Base-by-base conservation (phyloP, 2,888 invertebrate genomes). In the Drosophila suboccidentalis region DNA sequence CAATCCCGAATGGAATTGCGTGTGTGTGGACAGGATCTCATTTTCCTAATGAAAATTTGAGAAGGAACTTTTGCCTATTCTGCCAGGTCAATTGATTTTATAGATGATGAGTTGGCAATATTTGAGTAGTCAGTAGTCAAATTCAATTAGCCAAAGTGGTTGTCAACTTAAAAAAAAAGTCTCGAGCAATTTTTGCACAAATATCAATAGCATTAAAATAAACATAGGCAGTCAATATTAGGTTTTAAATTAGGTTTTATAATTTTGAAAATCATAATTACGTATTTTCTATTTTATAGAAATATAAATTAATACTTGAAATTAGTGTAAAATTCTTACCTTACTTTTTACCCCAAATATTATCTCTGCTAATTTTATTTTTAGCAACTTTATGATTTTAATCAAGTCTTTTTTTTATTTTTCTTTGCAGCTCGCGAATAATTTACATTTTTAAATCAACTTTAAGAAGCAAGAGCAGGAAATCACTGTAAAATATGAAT, bases 141-240 rank as follows among this genome's bases (percentile, higher is more conserved):
- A 36, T 57, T 82, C 60, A 64, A 82, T 82, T 82, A 87, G 58
- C 41, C 17, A 70, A 68, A 84, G 79, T 87, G 79, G 60, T 43
- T 22, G 4, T 29, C 10, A 43, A 8, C 11, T 57, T 22, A 22
- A 43, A 46, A 43, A 46, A 65, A 53, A 15, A 9, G 11, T 17
- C 11, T 15, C 13, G n/a, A 15, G 15, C 10, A 22, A 5, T 29
- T 46, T 65, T 44, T 29, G 13, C 19, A 8, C 4, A 11, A 15
- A 44, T 36, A 67, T 74, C 26, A 57, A 39, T 53, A 49, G 5
- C 17, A 17, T 17, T 6, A 26, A 26, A 26, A 26, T 26, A 6
- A 26, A 26, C 6, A 26, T 6, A 5, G 1, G 6, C 26, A 5
- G 26, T 6, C 5, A 5, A 26, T 3, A 2, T 22, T 22, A 3